phyloP scores from a whole-genome alignment of 2,113 vertebrate genomes.

The Rhinogobius similis region DNA sequence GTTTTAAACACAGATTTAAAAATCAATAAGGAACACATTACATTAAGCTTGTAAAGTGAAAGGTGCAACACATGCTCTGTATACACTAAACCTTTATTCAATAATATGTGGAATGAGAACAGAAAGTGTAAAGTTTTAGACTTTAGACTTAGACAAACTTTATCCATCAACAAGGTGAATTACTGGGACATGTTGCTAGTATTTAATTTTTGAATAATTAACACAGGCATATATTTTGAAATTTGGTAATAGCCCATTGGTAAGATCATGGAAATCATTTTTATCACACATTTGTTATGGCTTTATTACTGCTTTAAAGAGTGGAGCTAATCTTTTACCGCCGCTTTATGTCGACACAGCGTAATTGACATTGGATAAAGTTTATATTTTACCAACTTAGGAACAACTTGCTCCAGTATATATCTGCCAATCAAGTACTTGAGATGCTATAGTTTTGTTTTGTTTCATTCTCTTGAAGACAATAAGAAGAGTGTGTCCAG shows the following conservation, averaged over 20 bases:
- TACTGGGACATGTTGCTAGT: no score
- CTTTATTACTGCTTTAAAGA: no score
- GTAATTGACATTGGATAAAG: neutral
- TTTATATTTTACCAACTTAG: neutral
- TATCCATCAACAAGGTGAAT: no score
- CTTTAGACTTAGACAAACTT: no score
- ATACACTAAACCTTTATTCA: neutral
- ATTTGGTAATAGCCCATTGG: no score
- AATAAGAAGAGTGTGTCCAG: constrained; percentile 50
- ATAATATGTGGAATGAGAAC: neutral
- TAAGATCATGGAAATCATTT: no score
- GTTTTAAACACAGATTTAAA: neutral
- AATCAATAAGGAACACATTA: neutral
- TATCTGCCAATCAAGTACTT: constrained; percentile 35
- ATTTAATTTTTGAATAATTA: neutral
- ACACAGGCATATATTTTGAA: neutral
- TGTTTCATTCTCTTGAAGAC: constrained; percentile 47
- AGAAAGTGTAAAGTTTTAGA: neutral
- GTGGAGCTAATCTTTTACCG: neutral
- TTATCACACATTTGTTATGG: no score
- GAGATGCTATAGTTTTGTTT: constrained; percentile 43
- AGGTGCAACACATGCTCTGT: neutral
- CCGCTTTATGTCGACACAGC: neutral
- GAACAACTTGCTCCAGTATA: constrained; percentile 7
- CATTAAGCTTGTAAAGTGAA: neutral